Conservation (phyloP, 2,797 vertebrate species). For the Melanogrammus aeglefinus region DNA sequence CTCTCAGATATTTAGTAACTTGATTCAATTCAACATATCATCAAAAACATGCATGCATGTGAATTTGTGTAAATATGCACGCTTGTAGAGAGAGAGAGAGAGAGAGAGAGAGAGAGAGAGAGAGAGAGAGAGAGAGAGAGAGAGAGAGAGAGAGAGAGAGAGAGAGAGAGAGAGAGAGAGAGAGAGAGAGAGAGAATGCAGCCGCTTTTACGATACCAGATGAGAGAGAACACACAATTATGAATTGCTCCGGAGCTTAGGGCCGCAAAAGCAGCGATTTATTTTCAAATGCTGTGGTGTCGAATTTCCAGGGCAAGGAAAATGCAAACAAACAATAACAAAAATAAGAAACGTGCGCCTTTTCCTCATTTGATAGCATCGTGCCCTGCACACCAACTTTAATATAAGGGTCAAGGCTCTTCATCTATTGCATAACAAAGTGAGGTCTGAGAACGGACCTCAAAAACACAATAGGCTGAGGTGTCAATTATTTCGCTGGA, state of each 20-base stretch:
- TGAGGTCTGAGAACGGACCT: slow-evolving; percentile 62
- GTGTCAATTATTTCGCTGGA: slow-evolving; percentile 60
- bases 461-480: slow-evolving; percentile 53
- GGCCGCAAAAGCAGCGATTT: slow-evolving; percentile 37
- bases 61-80: slow-evolving; percentile 34
- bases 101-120: slow-evolving; percentile 40
- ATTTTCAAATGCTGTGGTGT: slow-evolving; percentile 62
- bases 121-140: slow-evolving; percentile 45
- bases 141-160: slow-evolving; percentile 57
- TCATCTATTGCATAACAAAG: slow-evolving; percentile 73
- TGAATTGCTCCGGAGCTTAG: slow-evolving; percentile 69
- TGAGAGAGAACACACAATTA: slow-evolving; percentile 72
- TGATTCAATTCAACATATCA: slow-evolving; percentile 77
- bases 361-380: slow-evolving; percentile 68
- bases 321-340: background rate
- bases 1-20: slow-evolving; percentile 67
- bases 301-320: slow-evolving; percentile 53
- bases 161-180: slow-evolving; percentile 57
- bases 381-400: slow-evolving; percentile 65
- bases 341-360: background rate
- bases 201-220: slow-evolving; percentile 67
- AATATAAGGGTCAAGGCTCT: slow-evolving; percentile 59
- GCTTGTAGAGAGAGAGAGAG: slow-evolving; percentile 26
- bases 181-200: slow-evolving; percentile 60
- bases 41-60: slow-evolving; percentile 60